Base-by-base conservation (phyloP, 2,113 vertebrate genomes). In the Catharus minimus region DNA sequence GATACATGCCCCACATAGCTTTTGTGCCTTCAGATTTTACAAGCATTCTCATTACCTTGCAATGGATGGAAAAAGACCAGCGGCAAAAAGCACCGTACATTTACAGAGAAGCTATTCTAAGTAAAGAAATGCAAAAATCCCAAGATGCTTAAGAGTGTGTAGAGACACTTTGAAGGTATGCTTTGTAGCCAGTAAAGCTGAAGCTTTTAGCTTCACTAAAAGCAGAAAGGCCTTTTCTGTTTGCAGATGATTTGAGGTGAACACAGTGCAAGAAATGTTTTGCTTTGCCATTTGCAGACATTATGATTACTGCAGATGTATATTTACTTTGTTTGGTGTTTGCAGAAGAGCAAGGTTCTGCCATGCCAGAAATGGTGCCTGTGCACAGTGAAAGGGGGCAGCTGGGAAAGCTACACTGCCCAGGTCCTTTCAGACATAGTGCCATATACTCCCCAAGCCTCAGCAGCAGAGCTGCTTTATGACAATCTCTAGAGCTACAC, bases 391-490 rank as follows among this genome's bases (percentile, higher is more conserved):
- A 46, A 73, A 71, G 28, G 13, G 23, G 27, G 20, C 50, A 79
- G 41, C 71, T 72, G 41, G 49, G 21, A 32, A 88, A 57, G 20
- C 22, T 38, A 13, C 16, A 12, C 5, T 60, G 61, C 47, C 20
- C 30, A 19, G 32, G 32, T 69, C 58, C 65, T 73, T 77, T 17
- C 20, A 49, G 19, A 39, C 13, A 12, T 30, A 64, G 19, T 41
- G 39, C 22, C 3, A 0, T 11, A 0, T 11, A n/a, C 1, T 41
- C 18, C 13, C 26, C 23, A 21, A 3, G 6, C 18, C 9, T 61
- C 36, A 58, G 47, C 72, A 66, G 64, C 3, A 4, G 32, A 9
- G 47, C 52, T 75, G 61, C 28, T 62, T 68, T 38, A 49, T 6
- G 46, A 27, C 62, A 47, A 17, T 15, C 58, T 68, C 55, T 50